Evolutionary conservation across 2,113 vertebrate genomes (phyloP).

Genomic region (Nettapus auritus): DNA sequence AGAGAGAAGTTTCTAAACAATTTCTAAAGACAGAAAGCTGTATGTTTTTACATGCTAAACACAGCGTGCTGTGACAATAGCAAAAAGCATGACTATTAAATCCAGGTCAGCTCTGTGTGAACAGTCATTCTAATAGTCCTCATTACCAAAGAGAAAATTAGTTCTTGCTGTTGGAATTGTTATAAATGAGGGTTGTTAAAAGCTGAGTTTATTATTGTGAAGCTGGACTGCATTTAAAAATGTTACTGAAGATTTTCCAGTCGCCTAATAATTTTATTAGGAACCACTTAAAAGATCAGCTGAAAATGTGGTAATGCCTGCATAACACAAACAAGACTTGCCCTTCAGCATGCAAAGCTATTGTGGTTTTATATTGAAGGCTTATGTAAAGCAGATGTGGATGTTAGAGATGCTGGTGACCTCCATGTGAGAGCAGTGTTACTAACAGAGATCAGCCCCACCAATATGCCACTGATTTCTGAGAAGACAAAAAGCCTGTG

Average conservation of each 20-base stretch:
- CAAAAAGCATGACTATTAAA: conserved; percentile 23
- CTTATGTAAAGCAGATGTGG: conserved; percentile 1
- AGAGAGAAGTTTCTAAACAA: conserved; percentile 12
- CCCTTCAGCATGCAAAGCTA: conserved; percentile 36
- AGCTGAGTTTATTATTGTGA: conserved; percentile 36
- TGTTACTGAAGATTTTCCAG: conserved; percentile 50
- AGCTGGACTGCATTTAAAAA: conserved; percentile 28
- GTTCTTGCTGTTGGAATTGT: conserved; percentile 52
- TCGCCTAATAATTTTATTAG: conserved; percentile 63
- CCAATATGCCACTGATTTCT: not conserved
- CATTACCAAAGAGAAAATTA: conserved; percentile 54
- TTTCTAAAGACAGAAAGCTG: conserved; percentile 22
- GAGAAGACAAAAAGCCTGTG: not conserved
- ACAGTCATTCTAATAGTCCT: conserved; percentile 36
- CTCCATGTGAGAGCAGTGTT: not conserved
- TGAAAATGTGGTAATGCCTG: conserved; percentile 50
- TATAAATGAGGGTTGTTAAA: conserved; percentile 37
- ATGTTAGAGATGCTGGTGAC: not conserved
- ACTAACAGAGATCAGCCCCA: not conserved
- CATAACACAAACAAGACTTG: not conserved
- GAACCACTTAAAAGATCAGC: conserved; percentile 46
- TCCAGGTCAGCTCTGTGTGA: conserved; percentile 58
- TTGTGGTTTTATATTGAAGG: conserved; percentile 25
- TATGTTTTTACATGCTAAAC: not conserved
- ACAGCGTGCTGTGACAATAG: not conserved